Conservation (phyloP, 2,113 vertebrate species). For the Sylvilagus bachmani region DNA sequence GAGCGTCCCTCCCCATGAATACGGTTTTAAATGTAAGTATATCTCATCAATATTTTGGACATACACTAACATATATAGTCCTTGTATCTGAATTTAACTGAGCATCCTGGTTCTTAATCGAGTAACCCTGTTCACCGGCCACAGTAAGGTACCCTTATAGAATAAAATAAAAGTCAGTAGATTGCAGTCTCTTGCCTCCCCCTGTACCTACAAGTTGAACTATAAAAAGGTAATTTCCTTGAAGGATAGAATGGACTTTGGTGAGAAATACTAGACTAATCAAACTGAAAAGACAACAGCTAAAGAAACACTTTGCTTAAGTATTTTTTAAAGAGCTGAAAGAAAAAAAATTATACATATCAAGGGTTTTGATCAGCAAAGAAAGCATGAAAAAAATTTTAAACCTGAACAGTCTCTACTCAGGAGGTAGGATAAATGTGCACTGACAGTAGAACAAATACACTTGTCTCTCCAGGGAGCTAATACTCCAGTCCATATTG, state of each 20-base stretch:
- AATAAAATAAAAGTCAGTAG: slow-evolving; percentile 30
- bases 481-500: not conserved
- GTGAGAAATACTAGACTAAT: not conserved
- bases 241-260: slow-evolving; percentile 1
- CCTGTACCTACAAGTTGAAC: slow-evolving; percentile 2
- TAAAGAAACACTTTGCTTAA: slow-evolving; percentile 43
- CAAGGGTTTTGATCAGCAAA: slow-evolving; percentile 57
- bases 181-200: not conserved
- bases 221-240: slow-evolving; percentile 56
- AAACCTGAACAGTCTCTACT: slow-evolving; percentile 33
- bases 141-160: not conserved
- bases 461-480: not conserved
- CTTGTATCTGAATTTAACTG: slow-evolving; percentile 40
- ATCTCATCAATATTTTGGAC: slow-evolving; percentile 17
- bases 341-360: not conserved
- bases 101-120: not conserved
- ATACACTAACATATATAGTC: not conserved
- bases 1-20: too few relatives aligned
- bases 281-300: slow-evolving; percentile 17
- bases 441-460: slow-evolving; percentile 49
- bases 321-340: slow-evolving; percentile 42
- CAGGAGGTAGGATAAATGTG: not conserved
- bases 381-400: not conserved
- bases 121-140: not conserved
- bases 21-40: slow-evolving; percentile 4